Conservation (phyloP, 2,888 invertebrate species). For the Congeria kusceri region DNA sequence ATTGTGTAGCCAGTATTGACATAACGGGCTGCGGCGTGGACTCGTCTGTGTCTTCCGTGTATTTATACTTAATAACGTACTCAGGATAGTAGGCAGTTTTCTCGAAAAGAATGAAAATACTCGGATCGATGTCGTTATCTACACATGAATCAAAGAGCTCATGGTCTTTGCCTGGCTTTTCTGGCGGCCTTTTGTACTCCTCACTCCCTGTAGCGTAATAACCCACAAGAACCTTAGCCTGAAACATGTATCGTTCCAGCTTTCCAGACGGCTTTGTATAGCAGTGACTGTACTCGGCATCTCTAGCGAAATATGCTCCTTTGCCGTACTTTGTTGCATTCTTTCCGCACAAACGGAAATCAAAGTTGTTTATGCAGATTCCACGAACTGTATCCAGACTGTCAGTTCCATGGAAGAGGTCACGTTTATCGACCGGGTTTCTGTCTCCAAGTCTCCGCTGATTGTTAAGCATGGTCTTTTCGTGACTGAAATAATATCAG, state of each 20-base stretch:
- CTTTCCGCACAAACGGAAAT: slow-evolving; percentile 69
- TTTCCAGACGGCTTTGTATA: slow-evolving; percentile 44
- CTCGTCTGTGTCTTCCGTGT: too few relatives aligned
- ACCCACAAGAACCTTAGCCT: slow-evolving; percentile 74
- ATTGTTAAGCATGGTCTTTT: slow-evolving; percentile 2
- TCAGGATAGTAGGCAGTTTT: slow-evolving; percentile 74
- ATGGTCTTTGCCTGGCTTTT: slow-evolving; percentile 45
- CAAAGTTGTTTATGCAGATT: slow-evolving; percentile 73
- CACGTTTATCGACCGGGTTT: not conserved
- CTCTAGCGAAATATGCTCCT: slow-evolving; percentile 70
- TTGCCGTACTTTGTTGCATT: slow-evolving; percentile 74
- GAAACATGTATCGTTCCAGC: slow-evolving; percentile 59
- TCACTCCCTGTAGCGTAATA: slow-evolving; percentile 60
- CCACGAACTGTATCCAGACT: slow-evolving; percentile 63
- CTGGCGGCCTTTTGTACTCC: slow-evolving; percentile 64
- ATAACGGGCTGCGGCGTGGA: too few relatives aligned
- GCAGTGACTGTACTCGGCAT: slow-evolving; percentile 63
- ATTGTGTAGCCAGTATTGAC: too few relatives aligned
- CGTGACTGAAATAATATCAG: slow-evolving; percentile 4
- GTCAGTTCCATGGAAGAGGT: slow-evolving; percentile 75
- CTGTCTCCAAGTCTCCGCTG: not conserved
- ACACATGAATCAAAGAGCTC: slow-evolving; percentile 75
- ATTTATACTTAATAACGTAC: slow-evolving; percentile 67
- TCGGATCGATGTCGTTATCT: slow-evolving; percentile 62
- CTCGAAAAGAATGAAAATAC: slow-evolving; percentile 73